Evolutionary conservation across 2,797 vertebrate genomes (phyloP).

Genomic region (Periparus ater): DNA sequence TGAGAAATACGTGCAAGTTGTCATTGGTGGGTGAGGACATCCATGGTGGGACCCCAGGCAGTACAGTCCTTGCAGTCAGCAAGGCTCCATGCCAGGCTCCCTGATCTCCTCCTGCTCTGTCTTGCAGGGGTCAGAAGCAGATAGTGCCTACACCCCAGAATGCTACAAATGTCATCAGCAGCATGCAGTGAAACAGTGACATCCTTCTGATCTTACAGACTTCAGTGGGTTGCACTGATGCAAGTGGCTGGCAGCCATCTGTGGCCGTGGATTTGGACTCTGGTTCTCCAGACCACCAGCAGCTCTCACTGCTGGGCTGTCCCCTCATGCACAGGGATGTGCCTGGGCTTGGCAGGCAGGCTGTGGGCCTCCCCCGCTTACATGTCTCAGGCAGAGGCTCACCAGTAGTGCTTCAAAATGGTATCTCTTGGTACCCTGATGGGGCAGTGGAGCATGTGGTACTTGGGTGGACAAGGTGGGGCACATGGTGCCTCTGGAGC

Average conservation of each 20-base stretch:
- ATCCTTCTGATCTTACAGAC: neutral
- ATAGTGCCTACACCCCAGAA: neutral
- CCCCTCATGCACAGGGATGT: fast-evolving
- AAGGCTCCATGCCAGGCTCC: neutral
- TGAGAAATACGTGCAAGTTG: fast-evolving
- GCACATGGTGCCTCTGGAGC: neutral
- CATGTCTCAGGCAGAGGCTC: neutral
- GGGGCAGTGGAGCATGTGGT: neutral
- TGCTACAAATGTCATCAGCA: neutral
- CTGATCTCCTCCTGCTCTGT: neutral
- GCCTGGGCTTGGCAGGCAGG: neutral
- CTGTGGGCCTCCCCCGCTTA: neutral
- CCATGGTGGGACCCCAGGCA: neutral
- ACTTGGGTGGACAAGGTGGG: no score
- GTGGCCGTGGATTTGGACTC: neutral
- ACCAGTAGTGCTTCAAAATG: neutral
- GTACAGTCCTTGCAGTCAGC: neutral
- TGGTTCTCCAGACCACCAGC: neutral
- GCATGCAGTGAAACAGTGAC: neutral
- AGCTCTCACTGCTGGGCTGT: neutral
- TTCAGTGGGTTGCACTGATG: fast-evolving
- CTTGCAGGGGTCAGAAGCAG: neutral
- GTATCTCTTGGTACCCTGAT: neutral
- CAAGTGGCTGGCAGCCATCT: neutral
- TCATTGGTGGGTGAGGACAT: fast-evolving